Conservation (phyloP, 1,140 invertebrate genomes). For the Bursaphelenchus mucronatus region DNA sequence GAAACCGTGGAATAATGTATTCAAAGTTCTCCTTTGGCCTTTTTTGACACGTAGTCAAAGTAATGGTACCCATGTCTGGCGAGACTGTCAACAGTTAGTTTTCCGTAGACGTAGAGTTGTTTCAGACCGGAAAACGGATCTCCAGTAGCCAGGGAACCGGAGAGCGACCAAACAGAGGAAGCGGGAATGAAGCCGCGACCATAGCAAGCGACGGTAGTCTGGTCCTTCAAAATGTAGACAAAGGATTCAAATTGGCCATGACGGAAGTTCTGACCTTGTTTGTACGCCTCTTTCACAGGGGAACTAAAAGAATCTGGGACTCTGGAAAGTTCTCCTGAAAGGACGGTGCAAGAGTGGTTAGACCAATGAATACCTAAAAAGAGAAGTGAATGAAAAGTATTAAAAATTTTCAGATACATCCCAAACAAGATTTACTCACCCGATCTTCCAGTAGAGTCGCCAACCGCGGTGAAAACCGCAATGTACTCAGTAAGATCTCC, state of each 20-base stretch:
- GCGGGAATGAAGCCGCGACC: slow-evolving; percentile 46
- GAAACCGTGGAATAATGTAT: neutral
- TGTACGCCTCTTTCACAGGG: slow-evolving; percentile 37
- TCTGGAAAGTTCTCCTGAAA: slow-evolving; percentile 35
- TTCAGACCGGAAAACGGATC: slow-evolving; percentile 34
- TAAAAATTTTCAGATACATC: neutral
- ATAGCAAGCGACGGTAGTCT: slow-evolving; percentile 38
- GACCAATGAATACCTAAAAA: slow-evolving; percentile 41
- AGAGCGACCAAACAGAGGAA: slow-evolving; percentile 25
- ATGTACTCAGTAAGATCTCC: slow-evolving; percentile 30
- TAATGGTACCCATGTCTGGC: slow-evolving; percentile 9
- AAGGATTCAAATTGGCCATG: slow-evolving; percentile 47
- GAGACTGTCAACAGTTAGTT: slow-evolving; percentile 30
- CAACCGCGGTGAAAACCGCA: slow-evolving; percentile 27
- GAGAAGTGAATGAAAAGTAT: slow-evolving; percentile 3
- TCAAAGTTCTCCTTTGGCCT: slow-evolving; percentile 37
- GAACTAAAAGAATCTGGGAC: slow-evolving; percentile 28
- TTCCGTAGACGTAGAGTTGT: slow-evolving; percentile 24
- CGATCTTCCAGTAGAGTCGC: slow-evolving; percentile 32
- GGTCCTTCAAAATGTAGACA: slow-evolving; percentile 37
- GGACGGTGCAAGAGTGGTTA: slow-evolving; percentile 43
- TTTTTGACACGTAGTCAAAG: slow-evolving; percentile 39
- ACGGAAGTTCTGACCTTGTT: slow-evolving; percentile 43
- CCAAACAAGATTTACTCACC: slow-evolving; percentile 19
- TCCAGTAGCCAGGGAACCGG: slow-evolving; percentile 33